phyloP scores from a whole-genome alignment of 2,888 invertebrate genomes.

The Catocala sponsa region DNA sequence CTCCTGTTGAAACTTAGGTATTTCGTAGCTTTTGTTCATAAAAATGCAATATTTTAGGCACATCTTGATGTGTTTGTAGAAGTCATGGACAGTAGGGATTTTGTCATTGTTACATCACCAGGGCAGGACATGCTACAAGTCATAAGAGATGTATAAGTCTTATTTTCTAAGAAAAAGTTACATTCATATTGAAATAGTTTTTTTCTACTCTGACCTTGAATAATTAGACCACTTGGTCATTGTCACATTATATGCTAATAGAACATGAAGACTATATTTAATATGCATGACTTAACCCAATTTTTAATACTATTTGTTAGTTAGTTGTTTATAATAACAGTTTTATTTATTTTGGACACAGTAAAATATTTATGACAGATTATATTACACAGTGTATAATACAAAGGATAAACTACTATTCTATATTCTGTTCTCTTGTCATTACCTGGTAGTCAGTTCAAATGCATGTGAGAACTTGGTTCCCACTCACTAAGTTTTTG shows the following conservation, averaged over 20 bases:
- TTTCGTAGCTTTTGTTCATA: conserved; percentile 9
- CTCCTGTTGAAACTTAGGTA: conserved; percentile 1
- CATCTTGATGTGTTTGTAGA: conserved; percentile 22
- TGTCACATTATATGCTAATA: conserved; percentile 11
- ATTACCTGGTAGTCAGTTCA: no score
- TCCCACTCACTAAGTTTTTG: no score
- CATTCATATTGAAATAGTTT: conserved; percentile 23
- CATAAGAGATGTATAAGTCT: no score
- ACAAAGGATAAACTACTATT: no score
- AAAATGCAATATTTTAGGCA: conserved; percentile 13
- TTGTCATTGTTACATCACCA: conserved; percentile 35
- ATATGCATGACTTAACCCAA: background rate
- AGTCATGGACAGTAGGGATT: conserved; percentile 19
- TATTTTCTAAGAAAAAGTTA: conserved; percentile 7
- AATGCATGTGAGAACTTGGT: no score
- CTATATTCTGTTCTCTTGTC: no score
- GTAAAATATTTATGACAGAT: no score
- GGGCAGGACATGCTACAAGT: background rate
- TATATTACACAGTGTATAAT: no score
- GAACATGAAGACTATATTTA: background rate
- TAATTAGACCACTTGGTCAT: conserved; percentile 37
- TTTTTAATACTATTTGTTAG: background rate
- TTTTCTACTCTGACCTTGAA: conserved; percentile 35
- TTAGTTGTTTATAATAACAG: no score
- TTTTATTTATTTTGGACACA: no score